Conservation (phyloP, 2,113 vertebrate species). For the Nibea coibor region DNA sequence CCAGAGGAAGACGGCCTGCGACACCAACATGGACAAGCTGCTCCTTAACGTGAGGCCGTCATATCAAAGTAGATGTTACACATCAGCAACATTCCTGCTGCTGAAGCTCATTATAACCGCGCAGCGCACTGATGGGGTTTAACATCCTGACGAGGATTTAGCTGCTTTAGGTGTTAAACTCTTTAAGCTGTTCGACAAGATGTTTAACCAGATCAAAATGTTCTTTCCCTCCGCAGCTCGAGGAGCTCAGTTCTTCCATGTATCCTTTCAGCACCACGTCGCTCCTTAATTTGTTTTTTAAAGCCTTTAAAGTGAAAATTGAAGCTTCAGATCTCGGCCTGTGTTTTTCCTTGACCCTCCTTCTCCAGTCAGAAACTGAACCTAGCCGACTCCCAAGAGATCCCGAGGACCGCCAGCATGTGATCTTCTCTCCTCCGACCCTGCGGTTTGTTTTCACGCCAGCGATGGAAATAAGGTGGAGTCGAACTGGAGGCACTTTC, state of each 20-base stretch:
- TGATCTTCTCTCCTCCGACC: constrained; percentile 73
- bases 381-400: constrained; percentile 93
- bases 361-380: constrained; percentile 93
- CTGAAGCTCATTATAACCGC: background rate
- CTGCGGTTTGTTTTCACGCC: background rate
- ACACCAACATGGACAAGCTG: constrained; percentile 94
- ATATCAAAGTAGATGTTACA: background rate
- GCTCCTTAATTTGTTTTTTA: no score
- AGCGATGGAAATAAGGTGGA: background rate
- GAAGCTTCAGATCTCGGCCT: background rate
- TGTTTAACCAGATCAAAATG: background rate
- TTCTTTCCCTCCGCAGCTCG: constrained; percentile 87
- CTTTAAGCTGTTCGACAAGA: constrained; percentile 16
- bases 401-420: constrained; percentile 86
- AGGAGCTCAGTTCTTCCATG: constrained; percentile 99
- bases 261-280: constrained; percentile 88
- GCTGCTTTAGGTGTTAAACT: constrained; percentile 29
- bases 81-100: background rate
- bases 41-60: constrained; percentile 89
- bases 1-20: constrained; percentile 89
- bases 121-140: no score
- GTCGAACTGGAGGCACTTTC: constrained; percentile 6
- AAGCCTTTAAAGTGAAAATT: background rate
- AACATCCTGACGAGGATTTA: constrained; percentile 4
- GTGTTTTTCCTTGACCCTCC: constrained; percentile 82